Percentiles rank a stretch among this genome's conserved stretches.
These are phyloP conservation scores for Agrochola lychnidis DNA, from an alignment of 2,888 invertebrate genomes.

Conservation along the genomic window DNA sequence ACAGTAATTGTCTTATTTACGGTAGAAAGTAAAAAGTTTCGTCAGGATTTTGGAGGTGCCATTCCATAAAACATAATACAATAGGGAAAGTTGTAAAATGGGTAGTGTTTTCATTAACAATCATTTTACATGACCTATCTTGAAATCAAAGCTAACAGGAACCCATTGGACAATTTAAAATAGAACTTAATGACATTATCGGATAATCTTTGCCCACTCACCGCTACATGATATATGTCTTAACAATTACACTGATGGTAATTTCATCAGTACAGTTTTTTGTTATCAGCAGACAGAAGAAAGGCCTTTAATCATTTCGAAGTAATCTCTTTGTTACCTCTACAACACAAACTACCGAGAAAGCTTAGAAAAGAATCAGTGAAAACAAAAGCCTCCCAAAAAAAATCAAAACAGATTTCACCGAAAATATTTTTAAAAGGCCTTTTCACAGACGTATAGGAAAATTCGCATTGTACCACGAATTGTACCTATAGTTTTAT, in stretches of 20 bases:
- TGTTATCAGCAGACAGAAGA: neutral
- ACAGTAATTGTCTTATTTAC: neutral
- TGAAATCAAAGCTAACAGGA: neutral
- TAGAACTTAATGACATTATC: neutral
- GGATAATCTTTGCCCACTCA: neutral
- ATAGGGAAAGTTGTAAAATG: neutral
- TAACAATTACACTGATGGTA: neutral
- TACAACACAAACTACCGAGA: neutral
- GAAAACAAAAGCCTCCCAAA: neutral
- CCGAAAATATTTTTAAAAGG: slow-evolving; percentile 23
- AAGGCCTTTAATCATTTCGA: neutral
- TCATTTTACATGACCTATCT: neutral
- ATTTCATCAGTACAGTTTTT: neutral
- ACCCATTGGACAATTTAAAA: neutral
- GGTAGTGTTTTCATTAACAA: neutral
- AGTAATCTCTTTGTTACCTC: neutral
- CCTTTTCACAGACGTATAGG: slow-evolving; percentile 1
- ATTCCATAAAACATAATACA: neutral
- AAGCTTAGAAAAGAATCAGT: neutral
- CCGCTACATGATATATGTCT: neutral
- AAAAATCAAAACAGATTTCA: neutral
- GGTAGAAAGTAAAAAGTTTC: neutral
- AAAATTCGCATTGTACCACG: slow-evolving; percentile 24
- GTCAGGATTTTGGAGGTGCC: neutral
- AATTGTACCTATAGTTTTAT: slow-evolving; percentile 1